Base-by-base conservation (phyloP, 2,797 vertebrate species). In the Phyllotis vaccarum region DNA sequence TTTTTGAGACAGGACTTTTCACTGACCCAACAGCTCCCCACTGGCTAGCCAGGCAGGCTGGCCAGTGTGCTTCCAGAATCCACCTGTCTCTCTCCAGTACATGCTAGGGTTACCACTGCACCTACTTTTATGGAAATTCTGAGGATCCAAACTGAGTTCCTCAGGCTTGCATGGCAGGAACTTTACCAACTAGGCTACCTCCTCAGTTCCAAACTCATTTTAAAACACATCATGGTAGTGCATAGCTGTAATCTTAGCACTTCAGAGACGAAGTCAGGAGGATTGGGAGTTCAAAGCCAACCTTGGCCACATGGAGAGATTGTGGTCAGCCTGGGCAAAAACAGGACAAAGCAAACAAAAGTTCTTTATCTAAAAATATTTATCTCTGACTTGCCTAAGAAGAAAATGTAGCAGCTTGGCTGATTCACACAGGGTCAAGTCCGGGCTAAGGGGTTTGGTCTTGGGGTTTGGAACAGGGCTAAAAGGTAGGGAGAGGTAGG, bases 291-390 rank as follows among this genome's bases (percentile, higher is more conserved):
- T 83, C 40, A 54, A 80, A 54, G 37, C 10, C 68, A 37, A 34
- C 27, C 29, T 66, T 87, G 21, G 13, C 83, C 54, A 54, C 34
- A 68, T 14, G 70, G 43, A 43, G 37, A 68, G 22, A 72, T 40
- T 19, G 14, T 2, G 1, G 31, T 72, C 49, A 56, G 66, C 66
- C 49, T 86, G n/a, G 14, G 66, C 14, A 70, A 86, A 87, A 74
- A 31, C 11, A 87, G 85, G 74, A 58, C 68, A 74, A 58, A 74
- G 29, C 52, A 52, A 68, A 27, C 27, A 34, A 89, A 94, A 85
- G 5, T 31, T 68, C 12, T 79, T 90, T 95, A 87, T 94, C 60
- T 80, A 54, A 93, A 90, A 95, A 90, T n/a, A 5, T 72, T 82
- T 70, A 37, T 86, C 76, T 66, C 52, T 46, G 37, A 75, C 93